Conservation (phyloP, 2,113 vertebrate genomes). For the Chaetorhynchus papuensis region DNA sequence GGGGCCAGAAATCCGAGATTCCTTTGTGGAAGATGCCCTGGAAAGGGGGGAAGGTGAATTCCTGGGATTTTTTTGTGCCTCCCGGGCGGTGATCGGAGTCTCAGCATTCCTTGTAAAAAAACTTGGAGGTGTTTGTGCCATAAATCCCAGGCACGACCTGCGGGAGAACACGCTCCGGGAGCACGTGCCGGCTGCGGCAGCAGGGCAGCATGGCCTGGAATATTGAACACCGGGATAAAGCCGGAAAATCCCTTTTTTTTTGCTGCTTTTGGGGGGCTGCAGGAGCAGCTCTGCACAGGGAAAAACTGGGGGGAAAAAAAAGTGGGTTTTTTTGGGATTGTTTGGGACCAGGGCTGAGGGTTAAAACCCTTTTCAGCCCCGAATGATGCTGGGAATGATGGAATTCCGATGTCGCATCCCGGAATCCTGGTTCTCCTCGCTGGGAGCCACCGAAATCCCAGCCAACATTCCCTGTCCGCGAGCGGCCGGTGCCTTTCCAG, state of each 20-base stretch:
- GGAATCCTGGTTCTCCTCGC: rapidly evolving
- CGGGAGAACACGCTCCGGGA: neutral
- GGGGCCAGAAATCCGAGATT: rapidly evolving
- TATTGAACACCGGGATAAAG: neutral
- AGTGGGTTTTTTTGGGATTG: neutral
- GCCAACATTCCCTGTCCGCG: neutral
- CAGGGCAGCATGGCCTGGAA: neutral
- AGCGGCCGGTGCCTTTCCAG: rapidly evolving
- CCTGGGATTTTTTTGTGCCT: neutral
- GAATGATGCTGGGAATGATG: neutral
- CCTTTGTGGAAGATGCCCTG: neutral
- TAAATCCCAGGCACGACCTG: neutral
- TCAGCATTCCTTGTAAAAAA: neutral
- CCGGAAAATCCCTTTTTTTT: neutral
- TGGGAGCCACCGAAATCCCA: neutral
- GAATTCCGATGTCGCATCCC: neutral
- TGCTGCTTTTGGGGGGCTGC: neutral
- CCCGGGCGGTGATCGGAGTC: rapidly evolving
- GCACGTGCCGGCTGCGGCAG: neutral
- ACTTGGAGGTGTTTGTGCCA: neutral
- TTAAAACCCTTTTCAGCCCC: neutral
- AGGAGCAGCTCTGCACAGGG: rapidly evolving
- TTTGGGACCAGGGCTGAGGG: too few relatives aligned
- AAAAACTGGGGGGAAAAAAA: rapidly evolving
- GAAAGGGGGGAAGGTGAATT: neutral